Base-by-base conservation (phyloP, 1,140 invertebrate genomes). In the Eufriesea mexicana region DNA sequence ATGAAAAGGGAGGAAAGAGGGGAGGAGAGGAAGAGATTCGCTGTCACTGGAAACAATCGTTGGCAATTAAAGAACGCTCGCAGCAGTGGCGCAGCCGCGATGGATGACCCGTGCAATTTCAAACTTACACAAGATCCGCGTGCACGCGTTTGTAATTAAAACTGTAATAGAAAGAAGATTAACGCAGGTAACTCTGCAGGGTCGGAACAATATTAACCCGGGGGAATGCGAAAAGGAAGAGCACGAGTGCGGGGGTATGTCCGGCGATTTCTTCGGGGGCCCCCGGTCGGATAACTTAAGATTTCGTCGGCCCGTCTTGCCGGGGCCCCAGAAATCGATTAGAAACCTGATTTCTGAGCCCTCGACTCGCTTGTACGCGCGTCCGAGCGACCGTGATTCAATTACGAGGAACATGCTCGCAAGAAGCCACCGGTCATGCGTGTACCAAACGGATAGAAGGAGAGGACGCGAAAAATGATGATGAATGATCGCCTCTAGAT, bases 401-500 rank as follows among this genome's bases (percentile, higher is more conserved):
- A 88, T 89, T 89, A 81, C 55, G 35, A 5, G 28, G 68, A 61
- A 80, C 79, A 80, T 64, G 70, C 70, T 73, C 79, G 78, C 88
- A 66, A 78, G 79, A 79, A 84, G 74, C 62, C 64, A 66, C 75
- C 71, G 81, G 75, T 71, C 78, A 73, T 47, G 49, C 71, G 49
- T 74, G 28, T 57, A 25, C 47, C 45, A 12, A 51, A 51, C n/a
- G 16, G n/a, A 25, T 45, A 54, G n/a, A 47, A 49, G 49, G 35
- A 77, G 72, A 16, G 55, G 68, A 79, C 67, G 82, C 76, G 86
- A 89, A 89, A 89, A 90, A 89, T 88, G 76, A 90, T 90, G 87
- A 89, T 86, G 80, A 86, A 89, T 84, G 86, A 86, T 86, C 84
- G 67, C 72, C 77, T 80, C 78, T 84, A 90, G 83, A 87, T 90